Evolutionary conservation across 2,797 vertebrate genomes (phyloP).

Genomic region (Hemitrygon akajei): DNA sequence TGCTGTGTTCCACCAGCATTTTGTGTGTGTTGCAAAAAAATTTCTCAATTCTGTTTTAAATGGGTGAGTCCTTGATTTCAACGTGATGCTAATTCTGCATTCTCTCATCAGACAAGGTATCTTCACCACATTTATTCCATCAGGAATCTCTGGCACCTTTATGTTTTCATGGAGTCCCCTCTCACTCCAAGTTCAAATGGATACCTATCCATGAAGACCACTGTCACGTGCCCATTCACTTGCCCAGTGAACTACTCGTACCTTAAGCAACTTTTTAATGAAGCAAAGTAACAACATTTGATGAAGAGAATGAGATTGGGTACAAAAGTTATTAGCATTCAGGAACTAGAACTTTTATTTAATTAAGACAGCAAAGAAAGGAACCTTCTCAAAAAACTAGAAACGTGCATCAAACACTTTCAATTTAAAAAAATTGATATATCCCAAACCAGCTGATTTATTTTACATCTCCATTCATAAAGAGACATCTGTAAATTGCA

Average conservation of each 20-base stretch:
- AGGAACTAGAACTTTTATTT: slow-evolving; percentile 7
- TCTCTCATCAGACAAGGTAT: too few relatives aligned
- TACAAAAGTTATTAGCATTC: not conserved
- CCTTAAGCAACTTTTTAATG: not conserved
- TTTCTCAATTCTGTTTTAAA: too few relatives aligned
- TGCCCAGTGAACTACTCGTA: not conserved
- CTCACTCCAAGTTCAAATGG: too few relatives aligned
- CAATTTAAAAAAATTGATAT: not conserved
- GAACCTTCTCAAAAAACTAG: not conserved
- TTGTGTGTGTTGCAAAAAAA: too few relatives aligned
- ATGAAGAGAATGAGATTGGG: slow-evolving; percentile 4
- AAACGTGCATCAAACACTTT: not conserved
- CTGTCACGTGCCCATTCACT: slow-evolving; percentile 67
- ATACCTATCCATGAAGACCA: not conserved
- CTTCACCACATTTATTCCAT: too few relatives aligned
- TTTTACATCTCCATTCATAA: not conserved
- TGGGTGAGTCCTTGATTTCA: too few relatives aligned
- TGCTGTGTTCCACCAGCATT: too few relatives aligned
- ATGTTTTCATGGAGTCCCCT: too few relatives aligned
- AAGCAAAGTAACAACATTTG: not conserved
- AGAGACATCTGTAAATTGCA: not conserved
- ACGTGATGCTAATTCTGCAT: too few relatives aligned
- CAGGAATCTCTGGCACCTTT: too few relatives aligned
- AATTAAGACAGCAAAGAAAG: not conserved
- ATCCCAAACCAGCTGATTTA: not conserved